Evolutionary conservation across 2,888 invertebrate species (phyloP), one percentile per base, ranked within the genome.

Genomic region (Lagria hirta): DNA sequence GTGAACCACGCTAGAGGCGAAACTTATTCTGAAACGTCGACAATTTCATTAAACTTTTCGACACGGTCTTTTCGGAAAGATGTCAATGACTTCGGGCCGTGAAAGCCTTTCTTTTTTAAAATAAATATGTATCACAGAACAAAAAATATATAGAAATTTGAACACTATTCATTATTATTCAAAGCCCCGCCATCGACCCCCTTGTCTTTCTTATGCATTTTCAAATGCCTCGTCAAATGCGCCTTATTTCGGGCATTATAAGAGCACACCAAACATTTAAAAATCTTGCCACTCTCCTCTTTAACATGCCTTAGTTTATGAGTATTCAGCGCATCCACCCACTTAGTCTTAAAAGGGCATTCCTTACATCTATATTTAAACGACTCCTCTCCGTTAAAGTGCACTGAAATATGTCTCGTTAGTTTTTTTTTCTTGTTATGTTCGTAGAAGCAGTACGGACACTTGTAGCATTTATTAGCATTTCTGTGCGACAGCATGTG

Each of bases 181-280:
- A 21, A 21, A 2, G 2, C 2, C 2, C 21, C 10, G 10, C n/a
- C 3, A 26, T 4, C 12, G 8, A 17, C 32, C 29, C 11, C 40
- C 5, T 10, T 23, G n/a, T 15, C 42, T 16, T 35, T 43, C 11
- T 43, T 34, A 15, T 43, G 42, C 42, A 43, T 43, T 8, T 43
- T 43, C 23, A 43, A 24, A 21, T 43, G 42, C n/a, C 42, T 35
- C 4, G 42, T 43, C 10, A 43, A 21, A 15, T 43, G 42, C 3
- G 42, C 42, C 8, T 43, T 43, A 12, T 35, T 43, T n/a, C 42
- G 27, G 4, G 42, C 42, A 10, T 43, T 43, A 18, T 43, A 43
- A 4, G 42, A 43, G 23, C 42, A 43, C n/a, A 43, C 35, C 34
- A 43, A 29, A 18, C 42, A 43, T 14, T 35, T 43, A 12, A 23